phyloP scores from a whole-genome alignment of 2,113 vertebrate species.

The Burhinus bistriatus region DNA sequence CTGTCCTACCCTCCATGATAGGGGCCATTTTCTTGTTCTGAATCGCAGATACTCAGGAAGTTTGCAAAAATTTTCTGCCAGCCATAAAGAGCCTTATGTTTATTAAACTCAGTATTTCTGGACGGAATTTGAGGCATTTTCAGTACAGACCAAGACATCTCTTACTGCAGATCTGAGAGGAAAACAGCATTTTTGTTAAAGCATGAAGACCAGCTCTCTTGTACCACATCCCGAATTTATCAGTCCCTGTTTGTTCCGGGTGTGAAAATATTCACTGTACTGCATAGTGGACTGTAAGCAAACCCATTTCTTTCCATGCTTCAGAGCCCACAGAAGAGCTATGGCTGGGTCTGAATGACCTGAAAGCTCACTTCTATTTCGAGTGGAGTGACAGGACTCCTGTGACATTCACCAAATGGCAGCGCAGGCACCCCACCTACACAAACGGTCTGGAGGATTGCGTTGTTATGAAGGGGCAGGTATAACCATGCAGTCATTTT shows the following conservation, averaged over 20 bases:
- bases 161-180: not conserved
- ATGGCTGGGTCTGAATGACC: conserved; percentile 91
- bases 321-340: conserved; percentile 81
- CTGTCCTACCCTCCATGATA: not conserved
- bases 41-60: not conserved
- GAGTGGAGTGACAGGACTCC: conserved; percentile 87
- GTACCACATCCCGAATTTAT: not conserved
- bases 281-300: not conserved
- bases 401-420: conserved; percentile 86
- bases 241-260: not conserved
- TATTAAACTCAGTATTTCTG: not conserved
- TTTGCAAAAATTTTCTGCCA: not conserved
- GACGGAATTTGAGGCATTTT: not conserved
- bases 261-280: not conserved
- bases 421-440: conserved; percentile 80
- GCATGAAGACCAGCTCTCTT: not conserved
- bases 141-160: not conserved
- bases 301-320: not conserved
- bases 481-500: not conserved
- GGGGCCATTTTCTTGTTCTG: not conserved
- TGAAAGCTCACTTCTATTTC: conserved; percentile 82
- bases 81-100: not conserved
- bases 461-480: conserved; percentile 84
- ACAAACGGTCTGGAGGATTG: conserved; percentile 80
- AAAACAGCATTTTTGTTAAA: not conserved